A percentile compares a stretch with the other conserved stretches of the same genome.
These are phyloP conservation scores for Corythornis leucogaster DNA, from an alignment of 2,797 vertebrate species.

Conservation along the genomic window DNA sequence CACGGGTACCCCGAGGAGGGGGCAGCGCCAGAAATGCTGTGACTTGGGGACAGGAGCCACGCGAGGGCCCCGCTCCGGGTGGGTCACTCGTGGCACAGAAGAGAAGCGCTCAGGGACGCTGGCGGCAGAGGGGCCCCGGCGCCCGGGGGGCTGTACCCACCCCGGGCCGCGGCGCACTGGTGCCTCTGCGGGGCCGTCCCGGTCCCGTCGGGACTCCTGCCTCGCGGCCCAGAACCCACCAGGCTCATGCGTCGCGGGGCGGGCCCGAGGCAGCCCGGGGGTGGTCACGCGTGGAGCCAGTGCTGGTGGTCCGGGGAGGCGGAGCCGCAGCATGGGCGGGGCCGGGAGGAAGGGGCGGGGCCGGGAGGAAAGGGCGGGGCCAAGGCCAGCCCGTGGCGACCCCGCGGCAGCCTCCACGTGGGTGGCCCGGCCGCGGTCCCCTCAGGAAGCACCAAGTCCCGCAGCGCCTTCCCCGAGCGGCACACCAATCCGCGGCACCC, in stretches of 20 bases:
- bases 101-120: neutral
- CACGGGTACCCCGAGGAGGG: neutral
- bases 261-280: neutral
- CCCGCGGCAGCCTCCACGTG: neutral
- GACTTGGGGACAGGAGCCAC: neutral
- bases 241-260: neutral
- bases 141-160: neutral
- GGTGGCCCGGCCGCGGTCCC: neutral
- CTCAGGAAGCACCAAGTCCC: neutral
- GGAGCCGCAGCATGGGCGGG: neutral
- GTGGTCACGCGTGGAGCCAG: neutral
- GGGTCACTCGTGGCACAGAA: neutral
- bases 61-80: too few relatives aligned
- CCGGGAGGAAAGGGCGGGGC: neutral
- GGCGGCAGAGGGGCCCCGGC: too few relatives aligned
- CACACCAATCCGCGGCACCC: neutral
- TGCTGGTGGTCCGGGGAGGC: neutral
- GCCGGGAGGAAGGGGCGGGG: too few relatives aligned
- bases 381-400: neutral
- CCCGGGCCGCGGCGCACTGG: too few relatives aligned
- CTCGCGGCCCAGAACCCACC: accelerated
- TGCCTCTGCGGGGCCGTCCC: neutral
- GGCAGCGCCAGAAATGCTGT: neutral
- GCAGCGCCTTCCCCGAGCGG: neutral
- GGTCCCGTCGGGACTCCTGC: accelerated